Percentiles rank a stretch among this genome's conserved stretches.
These are phyloP conservation scores for Echeneis naucrates DNA, from an alignment of 2,797 vertebrate species.

Conservation along the genomic window DNA sequence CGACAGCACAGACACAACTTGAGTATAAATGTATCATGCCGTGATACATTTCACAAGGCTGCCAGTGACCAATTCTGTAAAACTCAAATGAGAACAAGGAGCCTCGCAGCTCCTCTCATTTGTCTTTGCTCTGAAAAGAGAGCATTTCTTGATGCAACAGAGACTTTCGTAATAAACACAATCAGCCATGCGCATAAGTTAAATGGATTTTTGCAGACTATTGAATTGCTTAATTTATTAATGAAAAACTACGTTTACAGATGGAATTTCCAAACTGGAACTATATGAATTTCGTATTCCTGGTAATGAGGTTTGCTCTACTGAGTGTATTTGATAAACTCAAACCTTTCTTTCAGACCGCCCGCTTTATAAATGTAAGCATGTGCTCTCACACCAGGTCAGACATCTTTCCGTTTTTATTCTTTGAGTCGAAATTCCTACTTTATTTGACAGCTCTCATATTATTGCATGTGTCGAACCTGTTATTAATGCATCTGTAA, in stretches of 20 bases:
- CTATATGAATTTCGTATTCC: constrained; percentile 9
- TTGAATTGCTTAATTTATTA: constrained; percentile 60
- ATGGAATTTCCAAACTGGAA: constrained; percentile 39
- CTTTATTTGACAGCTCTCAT: constrained; percentile 5
- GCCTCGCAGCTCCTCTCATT: constrained; percentile 30
- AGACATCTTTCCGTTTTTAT: not conserved
- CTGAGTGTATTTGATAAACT: constrained; percentile 43
- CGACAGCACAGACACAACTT: not conserved
- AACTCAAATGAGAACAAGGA: constrained; percentile 19
- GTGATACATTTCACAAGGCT: not conserved
- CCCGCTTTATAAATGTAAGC: not conserved
- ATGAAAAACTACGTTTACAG: constrained; percentile 59
- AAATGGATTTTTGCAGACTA: constrained; percentile 63
- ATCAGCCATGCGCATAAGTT: constrained; percentile 48
- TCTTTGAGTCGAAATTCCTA: not conserved
- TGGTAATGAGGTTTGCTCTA: constrained; percentile 42
- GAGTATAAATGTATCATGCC: not conserved
- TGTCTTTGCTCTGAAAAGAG: constrained; percentile 14
- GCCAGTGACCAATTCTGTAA: constrained; percentile 12
- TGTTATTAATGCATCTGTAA: constrained; percentile 18
- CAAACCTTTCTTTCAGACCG: constrained; percentile 30
- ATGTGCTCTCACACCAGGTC: not conserved
- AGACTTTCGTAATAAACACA: constrained; percentile 61
- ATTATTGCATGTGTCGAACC: constrained; percentile 2
- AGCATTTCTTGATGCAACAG: constrained; percentile 39